Base-by-base conservation (phyloP, 2,113 vertebrate species). In the Tragelaphus imberbis region DNA sequence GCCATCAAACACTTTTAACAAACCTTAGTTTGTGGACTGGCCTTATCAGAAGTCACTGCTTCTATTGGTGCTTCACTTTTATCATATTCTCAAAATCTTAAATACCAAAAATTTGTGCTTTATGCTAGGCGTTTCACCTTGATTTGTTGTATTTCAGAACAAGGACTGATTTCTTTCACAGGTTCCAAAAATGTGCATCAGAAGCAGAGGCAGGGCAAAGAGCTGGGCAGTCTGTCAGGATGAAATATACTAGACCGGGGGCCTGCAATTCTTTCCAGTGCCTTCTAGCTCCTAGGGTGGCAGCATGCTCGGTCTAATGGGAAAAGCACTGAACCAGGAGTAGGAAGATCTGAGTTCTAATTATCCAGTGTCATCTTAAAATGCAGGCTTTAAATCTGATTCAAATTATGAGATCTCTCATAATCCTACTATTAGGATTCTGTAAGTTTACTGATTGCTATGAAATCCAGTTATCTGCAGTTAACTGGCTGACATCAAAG, bases 121-220 rank as follows among this genome's bases (percentile, higher is more conserved):
- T 36, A 30, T 17, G 17, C 17, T 25, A 63, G 14, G n/a, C 30
- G 25, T 79, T 65, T 82, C 63, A 90, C 71, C 44, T 51, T 95
- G 63, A 55, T 59, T 93, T 85, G 30, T 9, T 28, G 14, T 81
- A 58, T 71, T 93, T 88, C 44, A 55, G 44, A 81, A 91, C 44
- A 88, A 91, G 71, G 77, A 88, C 0, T 81, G 61, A 75, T 56
- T 88, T 88, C 58, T 93, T 93, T 92, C 65, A 40, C 21, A 87
- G 27, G 55, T 95, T 63, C 68, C 84, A 59, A 79, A 93, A 80
- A 58, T 36, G 33, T 84, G 51, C 51, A 36, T 80, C 28, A 71
- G 65, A 84, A 28, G 82, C 58, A 63, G 19, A 84, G 12, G 27
- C 49, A 47, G 23, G 55, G 40, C 81, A 56, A 28, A 58, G 30